Evolutionary conservation across 2,113 vertebrate genomes (phyloP), one percentile per base, ranked within the genome.

Genomic region (human): DNA sequence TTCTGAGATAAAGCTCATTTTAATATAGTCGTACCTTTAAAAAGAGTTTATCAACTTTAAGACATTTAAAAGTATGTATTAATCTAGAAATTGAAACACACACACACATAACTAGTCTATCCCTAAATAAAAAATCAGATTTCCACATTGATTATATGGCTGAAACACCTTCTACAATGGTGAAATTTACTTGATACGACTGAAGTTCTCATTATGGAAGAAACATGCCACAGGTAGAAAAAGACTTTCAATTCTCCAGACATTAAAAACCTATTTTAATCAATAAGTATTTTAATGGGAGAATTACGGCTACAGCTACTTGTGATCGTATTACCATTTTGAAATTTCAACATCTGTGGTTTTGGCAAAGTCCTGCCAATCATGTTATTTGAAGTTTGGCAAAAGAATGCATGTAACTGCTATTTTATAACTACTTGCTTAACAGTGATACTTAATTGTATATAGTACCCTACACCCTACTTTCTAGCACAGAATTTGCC

Each of bases 401-500:
- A 72, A 2, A 66, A 81, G n/a, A 95, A 84, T 35, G 84, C 9
- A 12, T 10, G 7, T 40, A 76, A 48, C n/a, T 85, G 45, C 22
- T 59, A 68, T 78, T 61, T 81, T 86, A 88, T 16, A 85, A 84
- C n/a, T 40, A 66, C 52, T 68, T 32, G 75, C 7, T 35, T 45
- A 81, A 7, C 30, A 64, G 32, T 78, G 57, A 89, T 48, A 75
- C 20, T 70, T 32, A 55, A n/a, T 27, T 83, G 25, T 64, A 23
- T 35, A 14, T 32, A 48, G 18, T n/a, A 45, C 27, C 38, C 14
- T 32, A 43, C 2, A 38, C 32, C 72, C 89, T 90, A 70, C 72
- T 86, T 96, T 72, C 27, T 35, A 95, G 73, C 66, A 80, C 16
- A 93, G 38, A 95, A 84, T 82, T 30, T 94, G 59, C 52, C 64